phyloP scores from a whole-genome alignment of 2,888 invertebrate species.

The Eupithecia vulgata region DNA sequence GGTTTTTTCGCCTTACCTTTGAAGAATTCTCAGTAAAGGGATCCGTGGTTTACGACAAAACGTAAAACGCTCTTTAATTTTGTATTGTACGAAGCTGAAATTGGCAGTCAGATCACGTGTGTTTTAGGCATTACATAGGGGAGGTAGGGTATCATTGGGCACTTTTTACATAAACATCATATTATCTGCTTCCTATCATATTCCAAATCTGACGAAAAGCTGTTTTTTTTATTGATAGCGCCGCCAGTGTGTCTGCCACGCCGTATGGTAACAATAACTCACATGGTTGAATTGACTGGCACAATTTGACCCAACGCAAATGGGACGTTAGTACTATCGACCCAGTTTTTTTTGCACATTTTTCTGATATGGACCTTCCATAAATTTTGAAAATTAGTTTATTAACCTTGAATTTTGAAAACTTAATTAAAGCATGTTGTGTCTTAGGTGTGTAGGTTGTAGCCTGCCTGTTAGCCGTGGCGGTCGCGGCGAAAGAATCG shows the following conservation, averaged over 20 bases:
- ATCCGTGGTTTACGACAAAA: slow-evolving; percentile 60
- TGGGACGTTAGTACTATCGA: neutral
- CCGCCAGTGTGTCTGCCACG: slow-evolving; percentile 49
- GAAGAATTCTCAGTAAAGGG: slow-evolving; percentile 59
- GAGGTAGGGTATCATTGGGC: neutral
- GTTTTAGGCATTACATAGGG: neutral
- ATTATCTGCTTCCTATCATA: neutral
- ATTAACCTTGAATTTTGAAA: too few relatives aligned
- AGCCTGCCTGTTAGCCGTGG: neutral
- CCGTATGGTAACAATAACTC: slow-evolving; percentile 56
- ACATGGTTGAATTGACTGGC: slow-evolving; percentile 28
- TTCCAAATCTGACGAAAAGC: neutral
- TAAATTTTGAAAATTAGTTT: too few relatives aligned
- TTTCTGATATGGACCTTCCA: slow-evolving; percentile 19
- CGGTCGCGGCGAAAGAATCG: neutral
- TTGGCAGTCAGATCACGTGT: slow-evolving; percentile 43
- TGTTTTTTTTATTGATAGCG: slow-evolving; percentile 48
- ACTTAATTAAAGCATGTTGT: too few relatives aligned
- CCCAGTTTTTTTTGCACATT: slow-evolving; percentile 24
- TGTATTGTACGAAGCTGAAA: slow-evolving; percentile 62
- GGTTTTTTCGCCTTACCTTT: slow-evolving; percentile 49
- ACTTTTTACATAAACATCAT: neutral
- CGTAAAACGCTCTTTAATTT: slow-evolving; percentile 69
- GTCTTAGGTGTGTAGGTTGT: too few relatives aligned
- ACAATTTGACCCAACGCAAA: slow-evolving; percentile 36